These are phyloP conservation scores for Chunga burmeisteri DNA, from an alignment of 2,113 vertebrate genomes.

Conservation along the genomic window DNA sequence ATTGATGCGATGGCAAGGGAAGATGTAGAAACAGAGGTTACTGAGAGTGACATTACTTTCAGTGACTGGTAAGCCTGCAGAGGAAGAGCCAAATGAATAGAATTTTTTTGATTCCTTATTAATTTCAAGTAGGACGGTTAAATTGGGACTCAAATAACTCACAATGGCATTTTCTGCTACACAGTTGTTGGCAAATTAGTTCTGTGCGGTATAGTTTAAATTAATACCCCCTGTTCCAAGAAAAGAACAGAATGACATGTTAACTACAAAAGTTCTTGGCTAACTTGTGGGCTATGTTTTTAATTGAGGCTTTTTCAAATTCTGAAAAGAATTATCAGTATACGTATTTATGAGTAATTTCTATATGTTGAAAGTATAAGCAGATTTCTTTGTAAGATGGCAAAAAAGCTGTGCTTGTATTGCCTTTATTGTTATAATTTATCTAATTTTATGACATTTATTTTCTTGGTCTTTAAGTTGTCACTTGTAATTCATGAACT, in stretches of 20 bases:
- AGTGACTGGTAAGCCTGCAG: neutral
- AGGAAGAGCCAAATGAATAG: neutral
- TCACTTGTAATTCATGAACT: neutral
- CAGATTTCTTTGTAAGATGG: neutral
- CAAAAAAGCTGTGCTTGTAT: neutral
- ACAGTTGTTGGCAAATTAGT: neutral
- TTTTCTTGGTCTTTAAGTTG: neutral
- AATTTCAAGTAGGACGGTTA: neutral
- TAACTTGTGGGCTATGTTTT: neutral
- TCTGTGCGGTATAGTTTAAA: neutral
- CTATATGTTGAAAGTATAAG: neutral
- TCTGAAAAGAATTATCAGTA: neutral
- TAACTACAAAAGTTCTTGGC: neutral
- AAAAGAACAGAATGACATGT: neutral
- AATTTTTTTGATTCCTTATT: neutral
- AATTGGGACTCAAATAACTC: neutral
- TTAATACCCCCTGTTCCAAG: neutral
- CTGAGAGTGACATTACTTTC: neutral
- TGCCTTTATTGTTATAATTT: neutral
- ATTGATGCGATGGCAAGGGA: neutral
- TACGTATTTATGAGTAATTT: neutral
- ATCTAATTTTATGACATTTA: neutral
- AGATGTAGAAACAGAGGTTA: neutral
- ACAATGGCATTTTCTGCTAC: neutral
- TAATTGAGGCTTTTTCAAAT: neutral